Base-by-base conservation (phyloP, 2,113 vertebrate species). In the Sturnus vulgaris region DNA sequence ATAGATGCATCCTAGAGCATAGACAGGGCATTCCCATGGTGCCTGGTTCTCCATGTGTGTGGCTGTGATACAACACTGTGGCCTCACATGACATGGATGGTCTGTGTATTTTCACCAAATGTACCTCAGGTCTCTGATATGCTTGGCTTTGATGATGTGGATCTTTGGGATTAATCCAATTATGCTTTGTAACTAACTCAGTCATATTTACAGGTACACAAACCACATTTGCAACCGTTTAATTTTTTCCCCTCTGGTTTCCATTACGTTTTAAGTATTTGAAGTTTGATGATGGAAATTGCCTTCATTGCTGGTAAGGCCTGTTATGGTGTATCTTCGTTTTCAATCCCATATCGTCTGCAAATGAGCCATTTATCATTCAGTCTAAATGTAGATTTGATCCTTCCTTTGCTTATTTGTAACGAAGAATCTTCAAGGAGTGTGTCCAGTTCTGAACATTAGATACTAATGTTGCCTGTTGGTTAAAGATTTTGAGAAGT, bases 1-100 rank as follows among this genome's bases (percentile, higher is more conserved):
- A 31, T 10, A 35, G 8, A 23, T 53, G 59, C 10, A 25, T 49
- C 28, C 20, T 4, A n/a, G 19, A 57, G 31, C n/a, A 16, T 4
- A 64, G 35, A 21, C 7, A 44, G 31, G 59, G 9, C 35, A 31
- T 42, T 66, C 9, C 60, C 6, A 5, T 0, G 0, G 17, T 37
- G 28, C 17, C 52, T 70, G 28, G 30, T 35, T 84, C 5, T 5
- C 47, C 7, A 3, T 37, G 31, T 22, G 8, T 28, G 21, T 40
- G 49, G 19, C 40, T 59, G 1, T 47, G 15, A 21, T 33, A 11
- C 0, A 8, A 6, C 33, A 18, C 4, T 16, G 21, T 37, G 35
- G 44, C 39, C 16, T 57, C 47, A 30, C 2, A 0, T 11, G 27
- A 21, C 11, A 2, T 24, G 18, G 9, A 28, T 57, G 31, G 30